These are phyloP conservation scores for Galerucella calmariensis DNA, from an alignment of 2,888 invertebrate genomes.

Conservation along the genomic window DNA sequence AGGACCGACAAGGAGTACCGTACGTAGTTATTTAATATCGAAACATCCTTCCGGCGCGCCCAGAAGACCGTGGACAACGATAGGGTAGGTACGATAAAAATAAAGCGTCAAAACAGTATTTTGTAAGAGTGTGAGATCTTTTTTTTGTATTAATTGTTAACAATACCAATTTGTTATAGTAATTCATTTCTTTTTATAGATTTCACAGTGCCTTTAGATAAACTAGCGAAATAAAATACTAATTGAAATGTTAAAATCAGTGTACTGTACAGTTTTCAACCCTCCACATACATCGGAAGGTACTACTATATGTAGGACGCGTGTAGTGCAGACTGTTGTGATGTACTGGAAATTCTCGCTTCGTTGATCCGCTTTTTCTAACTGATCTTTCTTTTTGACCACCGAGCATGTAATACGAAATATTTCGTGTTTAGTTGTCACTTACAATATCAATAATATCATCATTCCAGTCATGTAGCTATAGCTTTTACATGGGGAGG, in stretches of 20 bases:
- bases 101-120: neutral
- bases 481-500: too few relatives aligned
- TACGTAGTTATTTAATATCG: conserved; percentile 18
- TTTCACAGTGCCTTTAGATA: too few relatives aligned
- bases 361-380: neutral
- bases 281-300: neutral
- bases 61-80: conserved; percentile 33
- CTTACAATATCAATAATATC: neutral
- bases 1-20: conserved; percentile 30
- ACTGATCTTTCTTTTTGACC: neutral
- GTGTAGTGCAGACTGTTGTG: neutral
- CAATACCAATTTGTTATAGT: too few relatives aligned
- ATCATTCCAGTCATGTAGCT: too few relatives aligned
- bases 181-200: too few relatives aligned
- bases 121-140: neutral
- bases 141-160: too few relatives aligned
- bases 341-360: neutral
- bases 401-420: neutral
- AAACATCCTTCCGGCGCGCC: conserved; percentile 42
- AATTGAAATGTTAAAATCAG: too few relatives aligned
- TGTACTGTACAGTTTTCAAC: neutral
- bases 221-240: too few relatives aligned
- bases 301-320: neutral
- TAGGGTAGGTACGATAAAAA: conserved; percentile 13
- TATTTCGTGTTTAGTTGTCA: neutral